A percentile compares a stretch with the other conserved stretches of the same genome.
Evolutionary conservation across 2,797 vertebrate genomes (phyloP).

Genomic region (Manis crassicaudata): DNA sequence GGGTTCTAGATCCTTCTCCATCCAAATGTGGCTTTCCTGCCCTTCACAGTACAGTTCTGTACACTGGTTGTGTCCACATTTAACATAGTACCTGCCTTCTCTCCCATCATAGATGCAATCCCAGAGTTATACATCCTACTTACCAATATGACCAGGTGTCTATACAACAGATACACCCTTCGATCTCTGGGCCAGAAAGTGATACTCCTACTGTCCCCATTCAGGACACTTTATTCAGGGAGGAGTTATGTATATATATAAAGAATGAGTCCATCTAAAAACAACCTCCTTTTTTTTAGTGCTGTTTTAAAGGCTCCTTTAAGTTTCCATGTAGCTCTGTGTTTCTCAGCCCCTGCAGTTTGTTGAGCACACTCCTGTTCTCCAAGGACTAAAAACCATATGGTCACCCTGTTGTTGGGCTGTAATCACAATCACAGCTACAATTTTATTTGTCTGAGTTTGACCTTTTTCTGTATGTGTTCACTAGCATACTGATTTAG

Average conservation of each 20-base stretch:
- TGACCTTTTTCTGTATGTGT: background rate
- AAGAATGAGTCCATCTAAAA: background rate
- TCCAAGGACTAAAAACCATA: background rate
- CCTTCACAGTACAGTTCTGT: background rate
- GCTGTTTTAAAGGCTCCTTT: background rate
- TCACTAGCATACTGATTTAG: background rate
- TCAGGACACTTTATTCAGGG: background rate
- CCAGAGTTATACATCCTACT: background rate
- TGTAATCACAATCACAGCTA: background rate
- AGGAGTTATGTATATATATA: background rate
- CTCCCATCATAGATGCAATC: background rate
- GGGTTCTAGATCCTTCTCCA: background rate
- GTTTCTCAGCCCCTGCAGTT: background rate
- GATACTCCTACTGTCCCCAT: background rate
- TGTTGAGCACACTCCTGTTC: background rate
- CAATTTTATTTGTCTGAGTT: background rate
- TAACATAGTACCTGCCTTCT: background rate
- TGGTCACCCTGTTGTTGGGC: background rate
- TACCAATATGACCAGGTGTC: background rate
- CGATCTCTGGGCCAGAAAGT: background rate
- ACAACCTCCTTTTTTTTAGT: background rate
- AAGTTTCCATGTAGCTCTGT: background rate
- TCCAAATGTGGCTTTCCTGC: background rate
- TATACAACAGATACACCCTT: background rate
- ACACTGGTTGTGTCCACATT: background rate